A percentile compares a stretch with the other conserved stretches of the same genome.
Evolutionary conservation across 2,888 invertebrate genomes (phyloP).

Genomic region (Empis livida): DNA sequence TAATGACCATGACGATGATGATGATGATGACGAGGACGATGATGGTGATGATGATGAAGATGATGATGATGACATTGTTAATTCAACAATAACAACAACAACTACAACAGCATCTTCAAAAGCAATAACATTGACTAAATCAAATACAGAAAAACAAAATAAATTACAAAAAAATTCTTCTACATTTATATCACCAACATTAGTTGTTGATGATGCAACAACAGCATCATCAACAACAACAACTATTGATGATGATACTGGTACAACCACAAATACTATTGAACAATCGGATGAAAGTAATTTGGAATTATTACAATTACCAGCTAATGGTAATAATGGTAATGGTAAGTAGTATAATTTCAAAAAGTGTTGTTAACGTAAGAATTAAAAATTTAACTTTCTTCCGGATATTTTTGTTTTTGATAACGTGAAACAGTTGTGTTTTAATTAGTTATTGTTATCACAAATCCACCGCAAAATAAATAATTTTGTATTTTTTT

Average conservation of each 20-base stretch:
- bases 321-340: conserved; percentile 19
- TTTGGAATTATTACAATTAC: conserved; percentile 47
- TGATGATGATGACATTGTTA: neutral
- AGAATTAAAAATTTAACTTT: too few species aligned
- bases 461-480: too few species aligned
- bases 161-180: neutral
- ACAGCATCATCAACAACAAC: conserved; percentile 12
- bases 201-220: conserved; percentile 1
- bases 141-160: neutral
- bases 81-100: conserved; percentile 10
- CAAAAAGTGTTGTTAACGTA: too few species aligned
- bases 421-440: too few species aligned
- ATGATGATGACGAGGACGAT: too few species aligned
- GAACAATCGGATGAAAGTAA: conserved; percentile 63
- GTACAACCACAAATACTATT: conserved; percentile 14
- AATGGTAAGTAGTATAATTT: too few species aligned
- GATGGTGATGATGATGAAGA: too few species aligned
- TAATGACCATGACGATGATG: too few species aligned
- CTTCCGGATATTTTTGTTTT: too few species aligned
- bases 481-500: neutral
- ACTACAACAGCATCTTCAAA: conserved; percentile 22
- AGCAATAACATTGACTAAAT: conserved; percentile 10
- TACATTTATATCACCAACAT: neutral
- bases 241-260: conserved; percentile 18
- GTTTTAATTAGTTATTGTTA: too few species aligned